A percentile compares a stretch with the other conserved stretches of the same genome.
These are phyloP conservation scores for Acomys russatus DNA, from an alignment of 2,797 vertebrate genomes.

Conservation along the genomic window DNA sequence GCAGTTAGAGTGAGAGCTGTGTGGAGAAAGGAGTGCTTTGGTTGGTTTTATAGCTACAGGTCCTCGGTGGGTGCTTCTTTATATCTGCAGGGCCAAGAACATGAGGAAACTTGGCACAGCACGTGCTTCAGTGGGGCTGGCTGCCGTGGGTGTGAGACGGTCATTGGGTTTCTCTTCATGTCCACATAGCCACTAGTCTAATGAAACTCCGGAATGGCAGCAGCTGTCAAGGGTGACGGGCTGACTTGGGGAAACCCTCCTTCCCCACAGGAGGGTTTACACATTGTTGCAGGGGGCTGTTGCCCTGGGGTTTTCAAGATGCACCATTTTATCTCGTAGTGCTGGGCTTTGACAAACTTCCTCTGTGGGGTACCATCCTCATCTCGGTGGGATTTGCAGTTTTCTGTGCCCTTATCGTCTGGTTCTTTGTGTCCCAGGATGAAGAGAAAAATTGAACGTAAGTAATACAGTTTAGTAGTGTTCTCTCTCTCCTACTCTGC, in stretches of 20 bases:
- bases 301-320: conserved; percentile 88
- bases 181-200: background rate
- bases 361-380: conserved; percentile 95
- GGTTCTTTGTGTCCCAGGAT: conserved; percentile 97
- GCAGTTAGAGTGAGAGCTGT: background rate
- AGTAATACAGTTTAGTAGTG: conserved; percentile 81
- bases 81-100: background rate
- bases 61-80: conserved; percentile 12
- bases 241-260: conserved; percentile 48
- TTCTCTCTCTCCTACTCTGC: background rate
- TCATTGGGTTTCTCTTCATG: background rate
- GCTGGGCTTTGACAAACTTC: conserved; percentile 96
- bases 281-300: conserved; percentile 43
- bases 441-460: conserved; percentile 96
- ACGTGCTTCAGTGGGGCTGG: background rate
- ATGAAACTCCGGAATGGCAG: background rate
- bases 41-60: background rate
- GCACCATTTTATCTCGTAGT: conserved; percentile 92
- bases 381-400: conserved; percentile 94
- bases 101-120: background rate
- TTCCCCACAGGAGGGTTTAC: conserved; percentile 66
- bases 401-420: conserved; percentile 94
- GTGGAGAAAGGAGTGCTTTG: background rate
- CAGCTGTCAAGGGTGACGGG: conserved; percentile 38
- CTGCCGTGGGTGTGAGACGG: background rate